phyloP scores from a whole-genome alignment of 2,888 invertebrate genomes.

The Meiosimyza platycephala region DNA sequence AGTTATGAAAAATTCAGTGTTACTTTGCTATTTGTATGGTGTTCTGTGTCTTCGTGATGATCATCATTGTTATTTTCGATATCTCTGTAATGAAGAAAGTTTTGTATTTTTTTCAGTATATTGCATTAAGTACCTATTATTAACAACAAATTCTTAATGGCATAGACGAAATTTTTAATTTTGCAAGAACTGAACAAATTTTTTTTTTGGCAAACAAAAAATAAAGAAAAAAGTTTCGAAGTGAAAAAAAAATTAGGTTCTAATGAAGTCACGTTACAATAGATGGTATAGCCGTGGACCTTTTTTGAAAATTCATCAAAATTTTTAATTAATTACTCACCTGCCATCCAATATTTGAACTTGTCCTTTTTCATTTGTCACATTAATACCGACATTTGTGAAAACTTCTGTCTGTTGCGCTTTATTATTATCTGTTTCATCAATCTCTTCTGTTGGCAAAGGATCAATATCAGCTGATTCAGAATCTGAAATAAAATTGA shows the following conservation, averaged over 20 bases:
- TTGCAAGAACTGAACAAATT: too few species aligned
- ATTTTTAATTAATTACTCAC: background rate
- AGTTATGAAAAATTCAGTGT: background rate
- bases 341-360: constrained; percentile 51
- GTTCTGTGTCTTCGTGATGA: constrained; percentile 59
- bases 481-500: constrained; percentile 20
- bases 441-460: constrained; percentile 60
- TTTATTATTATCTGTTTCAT: constrained; percentile 52
- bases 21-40: constrained; percentile 52
- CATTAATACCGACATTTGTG: constrained; percentile 64
- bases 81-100: constrained; percentile 48
- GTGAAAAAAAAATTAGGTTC: too few species aligned
- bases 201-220: too few species aligned
- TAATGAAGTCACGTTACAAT: too few species aligned
- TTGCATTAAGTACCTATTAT: too few species aligned
- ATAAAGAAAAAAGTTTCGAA: too few species aligned
- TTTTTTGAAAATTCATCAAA: too few species aligned
- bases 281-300: too few species aligned
- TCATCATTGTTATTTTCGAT: constrained; percentile 63
- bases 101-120: background rate
- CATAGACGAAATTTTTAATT: too few species aligned
- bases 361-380: constrained; percentile 66
- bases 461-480: constrained; percentile 59
- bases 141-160: too few species aligned
- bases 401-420: constrained; percentile 50